Conservation (phyloP, 2,113 vertebrate species). For the Dasyprocta punctata region DNA sequence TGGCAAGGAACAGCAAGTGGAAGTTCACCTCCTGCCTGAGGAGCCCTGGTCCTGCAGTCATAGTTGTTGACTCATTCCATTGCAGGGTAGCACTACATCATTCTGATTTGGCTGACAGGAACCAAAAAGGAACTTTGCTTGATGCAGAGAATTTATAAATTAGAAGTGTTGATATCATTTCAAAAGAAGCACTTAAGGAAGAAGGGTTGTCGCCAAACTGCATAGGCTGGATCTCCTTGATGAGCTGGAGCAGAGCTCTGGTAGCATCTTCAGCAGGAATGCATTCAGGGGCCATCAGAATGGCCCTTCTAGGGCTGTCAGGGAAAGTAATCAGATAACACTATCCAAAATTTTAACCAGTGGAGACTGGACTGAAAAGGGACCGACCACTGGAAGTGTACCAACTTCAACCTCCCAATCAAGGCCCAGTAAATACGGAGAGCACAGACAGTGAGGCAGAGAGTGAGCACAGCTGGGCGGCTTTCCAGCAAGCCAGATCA, state of each 20-base stretch:
- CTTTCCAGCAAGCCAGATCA: background rate
- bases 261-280: background rate
- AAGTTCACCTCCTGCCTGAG: background rate
- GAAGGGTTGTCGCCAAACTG: background rate
- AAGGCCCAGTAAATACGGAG: background rate
- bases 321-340: background rate
- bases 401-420: background rate
- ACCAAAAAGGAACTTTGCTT: background rate
- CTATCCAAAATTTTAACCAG: background rate
- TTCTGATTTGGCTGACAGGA: conserved; percentile 43
- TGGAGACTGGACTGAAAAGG: background rate
- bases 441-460: background rate
- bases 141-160: conserved; percentile 42
- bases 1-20: background rate
- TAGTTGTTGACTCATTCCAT: background rate
- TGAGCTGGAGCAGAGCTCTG: background rate
- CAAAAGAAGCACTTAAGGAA: conserved; percentile 59
- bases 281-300: background rate
- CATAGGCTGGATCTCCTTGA: background rate
- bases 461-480: background rate
- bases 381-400: background rate
- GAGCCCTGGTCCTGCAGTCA: background rate
- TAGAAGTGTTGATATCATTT: conserved; percentile 39
- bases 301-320: background rate
- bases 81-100: background rate